Evolutionary conservation across 2,888 invertebrate genomes (phyloP).

Genomic region (Phortica magna): DNA sequence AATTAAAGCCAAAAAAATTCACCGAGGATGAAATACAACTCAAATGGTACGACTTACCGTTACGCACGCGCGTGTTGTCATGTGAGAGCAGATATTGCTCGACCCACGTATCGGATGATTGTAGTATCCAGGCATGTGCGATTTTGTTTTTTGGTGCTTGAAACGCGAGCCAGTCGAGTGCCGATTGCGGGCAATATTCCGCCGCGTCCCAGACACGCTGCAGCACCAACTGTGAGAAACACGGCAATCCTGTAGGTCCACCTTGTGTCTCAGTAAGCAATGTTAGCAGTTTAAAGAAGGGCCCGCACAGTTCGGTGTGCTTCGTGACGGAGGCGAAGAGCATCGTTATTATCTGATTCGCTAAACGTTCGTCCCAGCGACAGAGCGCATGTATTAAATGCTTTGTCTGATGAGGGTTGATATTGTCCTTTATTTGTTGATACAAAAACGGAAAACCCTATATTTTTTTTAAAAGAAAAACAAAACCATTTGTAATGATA

Average conservation of each 20-base stretch:
- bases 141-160: conserved; percentile 92
- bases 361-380: conserved; percentile 93
- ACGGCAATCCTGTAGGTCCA: conserved; percentile 86
- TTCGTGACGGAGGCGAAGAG: conserved; percentile 94
- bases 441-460: conserved; percentile 95
- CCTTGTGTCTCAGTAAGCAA: conserved; percentile 90
- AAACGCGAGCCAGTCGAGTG: conserved; percentile 93
- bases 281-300: conserved; percentile 95
- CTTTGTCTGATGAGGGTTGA: conserved; percentile 94
- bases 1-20: conserved; percentile 19
- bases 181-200: conserved; percentile 93
- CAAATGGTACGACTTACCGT: conserved; percentile 79
- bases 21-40: background rate
- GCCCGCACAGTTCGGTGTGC: conserved; percentile 92
- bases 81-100: conserved; percentile 93
- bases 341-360: conserved; percentile 92
- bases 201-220: conserved; percentile 94
- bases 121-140: conserved; percentile 94
- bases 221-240: conserved; percentile 93
- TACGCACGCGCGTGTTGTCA: conserved; percentile 90
- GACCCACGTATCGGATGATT: conserved; percentile 94
- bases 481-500: too few species aligned
- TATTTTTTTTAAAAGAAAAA: conserved; percentile 57
- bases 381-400: conserved; percentile 94
- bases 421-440: conserved; percentile 95